phyloP scores from a whole-genome alignment of 2,113 vertebrate genomes.

The Athene noctua region DNA sequence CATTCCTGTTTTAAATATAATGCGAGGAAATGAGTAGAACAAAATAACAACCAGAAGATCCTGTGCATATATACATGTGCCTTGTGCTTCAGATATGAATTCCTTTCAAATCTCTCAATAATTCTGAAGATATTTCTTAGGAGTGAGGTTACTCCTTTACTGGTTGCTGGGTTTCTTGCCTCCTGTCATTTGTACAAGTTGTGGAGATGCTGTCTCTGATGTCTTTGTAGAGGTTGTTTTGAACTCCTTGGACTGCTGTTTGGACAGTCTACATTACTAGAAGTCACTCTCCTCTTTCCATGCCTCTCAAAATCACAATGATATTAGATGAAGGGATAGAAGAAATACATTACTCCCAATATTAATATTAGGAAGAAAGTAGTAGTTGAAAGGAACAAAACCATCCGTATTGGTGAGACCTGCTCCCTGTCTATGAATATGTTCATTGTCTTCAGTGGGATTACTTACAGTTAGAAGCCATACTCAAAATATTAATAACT shows the following conservation, averaged over 20 bases:
- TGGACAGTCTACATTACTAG: background rate
- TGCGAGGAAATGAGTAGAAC: background rate
- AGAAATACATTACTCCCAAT: background rate
- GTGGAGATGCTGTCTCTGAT: background rate
- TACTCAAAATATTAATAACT: background rate
- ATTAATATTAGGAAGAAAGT: background rate
- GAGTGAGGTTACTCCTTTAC: background rate
- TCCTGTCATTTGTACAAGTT: fast-evolving
- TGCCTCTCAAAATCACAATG: background rate
- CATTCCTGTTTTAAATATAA: background rate
- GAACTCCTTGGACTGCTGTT: background rate
- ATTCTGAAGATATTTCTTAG: background rate
- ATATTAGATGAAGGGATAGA: background rate
- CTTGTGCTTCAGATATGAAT: background rate
- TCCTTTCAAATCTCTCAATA: background rate
- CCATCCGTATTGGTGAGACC: background rate
- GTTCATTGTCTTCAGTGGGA: background rate
- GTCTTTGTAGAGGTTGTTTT: background rate
- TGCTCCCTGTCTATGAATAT: background rate
- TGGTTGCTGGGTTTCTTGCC: background rate
- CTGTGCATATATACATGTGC: background rate
- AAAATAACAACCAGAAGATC: background rate
- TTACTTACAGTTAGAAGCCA: background rate
- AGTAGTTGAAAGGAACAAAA: background rate
- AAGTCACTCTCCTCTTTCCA: background rate